These are phyloP conservation scores for Bolborhynchus lineola DNA, from an alignment of 2,113 vertebrate species.

Conservation along the genomic window DNA sequence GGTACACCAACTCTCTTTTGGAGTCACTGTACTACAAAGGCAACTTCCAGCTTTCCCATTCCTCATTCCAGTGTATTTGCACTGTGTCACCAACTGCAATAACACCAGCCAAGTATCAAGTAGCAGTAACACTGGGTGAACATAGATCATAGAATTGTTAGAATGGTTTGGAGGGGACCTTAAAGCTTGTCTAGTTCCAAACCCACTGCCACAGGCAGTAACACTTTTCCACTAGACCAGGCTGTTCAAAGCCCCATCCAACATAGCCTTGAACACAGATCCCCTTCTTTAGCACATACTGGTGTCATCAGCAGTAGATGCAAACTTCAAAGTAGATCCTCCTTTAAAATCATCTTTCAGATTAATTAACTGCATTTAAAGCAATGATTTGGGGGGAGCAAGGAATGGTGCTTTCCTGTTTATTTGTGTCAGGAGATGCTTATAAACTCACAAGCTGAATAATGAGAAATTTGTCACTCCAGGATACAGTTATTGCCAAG, in stretches of 20 bases:
- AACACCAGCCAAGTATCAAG: background rate
- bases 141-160: background rate
- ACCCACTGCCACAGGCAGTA: background rate
- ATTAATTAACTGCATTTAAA: background rate
- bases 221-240: background rate
- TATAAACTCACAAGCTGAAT: background rate
- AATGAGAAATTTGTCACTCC: background rate
- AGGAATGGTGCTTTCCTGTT: background rate
- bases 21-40: background rate
- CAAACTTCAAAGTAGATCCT: background rate
- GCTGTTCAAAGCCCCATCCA: background rate
- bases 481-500: constrained; percentile 1
- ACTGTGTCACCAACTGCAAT: rapidly evolving
- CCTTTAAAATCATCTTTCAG: background rate
- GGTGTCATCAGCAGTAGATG: background rate
- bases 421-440: background rate
- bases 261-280: background rate
- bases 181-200: background rate
- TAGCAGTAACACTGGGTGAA: background rate
- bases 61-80: background rate
- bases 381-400: background rate
- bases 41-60: background rate
- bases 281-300: background rate
- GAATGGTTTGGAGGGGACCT: background rate
- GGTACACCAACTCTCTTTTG: rapidly evolving